Percentiles rank a stretch among this genome's conserved stretches.
Conservation (phyloP, 2,888 invertebrate species). For the Scelioninae gen. 1 region DNA sequence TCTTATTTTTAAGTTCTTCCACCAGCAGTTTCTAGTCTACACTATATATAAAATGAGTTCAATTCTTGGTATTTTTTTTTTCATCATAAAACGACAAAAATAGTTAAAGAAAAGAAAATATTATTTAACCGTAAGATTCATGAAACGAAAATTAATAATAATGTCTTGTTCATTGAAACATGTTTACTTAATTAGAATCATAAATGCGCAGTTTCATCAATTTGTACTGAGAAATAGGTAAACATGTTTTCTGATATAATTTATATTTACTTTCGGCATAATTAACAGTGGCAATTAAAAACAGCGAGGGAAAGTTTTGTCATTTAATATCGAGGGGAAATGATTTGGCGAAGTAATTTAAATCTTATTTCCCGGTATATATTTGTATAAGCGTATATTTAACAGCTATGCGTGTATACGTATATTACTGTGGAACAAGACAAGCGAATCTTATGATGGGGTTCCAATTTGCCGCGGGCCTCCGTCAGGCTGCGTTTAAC, state of each 20-base stretch:
- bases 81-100: constrained; percentile 31
- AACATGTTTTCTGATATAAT: neutral
- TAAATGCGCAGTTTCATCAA: no score
- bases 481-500: constrained; percentile 84
- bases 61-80: constrained; percentile 75
- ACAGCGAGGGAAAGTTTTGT: constrained; percentile 32
- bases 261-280: constrained; percentile 17
- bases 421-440: constrained; percentile 72
- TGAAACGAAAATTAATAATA: constrained; percentile 16
- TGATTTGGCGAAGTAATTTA: constrained; percentile 66
- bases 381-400: constrained; percentile 70
- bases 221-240: no score
- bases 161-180: neutral
- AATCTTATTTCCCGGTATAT: constrained; percentile 68
- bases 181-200: no score
- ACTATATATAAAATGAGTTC: constrained; percentile 77
- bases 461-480: constrained; percentile 84
- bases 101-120: constrained; percentile 68
- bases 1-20: constrained; percentile 59
- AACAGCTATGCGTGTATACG: constrained; percentile 72
- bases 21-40: constrained; percentile 76
- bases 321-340: constrained; percentile 54
- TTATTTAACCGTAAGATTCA: constrained; percentile 69
- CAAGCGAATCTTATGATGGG: constrained; percentile 83
- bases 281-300: constrained; percentile 49